Evolutionary conservation across 1,140 invertebrate genomes (phyloP), one percentile per base, ranked within the genome.

Genomic region (Cyclina sinensis): DNA sequence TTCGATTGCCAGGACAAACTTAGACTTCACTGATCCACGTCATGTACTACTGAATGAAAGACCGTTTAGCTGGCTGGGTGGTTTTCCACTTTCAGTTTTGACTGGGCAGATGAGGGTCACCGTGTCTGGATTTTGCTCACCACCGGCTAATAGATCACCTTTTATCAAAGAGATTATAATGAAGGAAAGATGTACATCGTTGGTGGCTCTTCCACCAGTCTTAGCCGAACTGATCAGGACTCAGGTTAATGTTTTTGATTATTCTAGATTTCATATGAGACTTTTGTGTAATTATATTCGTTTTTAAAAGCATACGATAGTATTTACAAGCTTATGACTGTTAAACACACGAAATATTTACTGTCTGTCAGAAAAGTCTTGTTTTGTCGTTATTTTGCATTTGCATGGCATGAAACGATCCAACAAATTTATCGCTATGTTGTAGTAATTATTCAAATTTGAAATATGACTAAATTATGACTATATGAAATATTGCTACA

Each of bases 1-100:
- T 0, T 21, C 46, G 3, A 1, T 68, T 16, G 27, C 5, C 16
- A 14, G 27, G 1, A 14, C 24, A 11, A 1, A 21, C 21, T 0
- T 48, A 0, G 4, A 14, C 11, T n/a, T 5, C 12, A 0, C 37
- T 62, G 39, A 68, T 24, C 0, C 3, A 12, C 16, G 24, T 24
- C 32, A 65, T 46, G 12, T 14, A 37, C 2, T 70, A 1, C 73
- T 62, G 46, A 76, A 78, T 32, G 83, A 86, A 24, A 48, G 73
- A 21, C 70, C 70, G 14, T 86, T 86, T 48, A 43, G 14, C 9
- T 86, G 68, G 68, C 43, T 86, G 18, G 73, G 70, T 12, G 83
- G 83, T 7, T 76, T 78, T 65, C 83, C 83, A 12, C 35, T 86
- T 7, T 27, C 43, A 21, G 35, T 86, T n/a, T 21, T 86, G 1